Evolutionary conservation across 2,113 vertebrate genomes (phyloP).

Genomic region (Probosciger aterrimus): DNA sequence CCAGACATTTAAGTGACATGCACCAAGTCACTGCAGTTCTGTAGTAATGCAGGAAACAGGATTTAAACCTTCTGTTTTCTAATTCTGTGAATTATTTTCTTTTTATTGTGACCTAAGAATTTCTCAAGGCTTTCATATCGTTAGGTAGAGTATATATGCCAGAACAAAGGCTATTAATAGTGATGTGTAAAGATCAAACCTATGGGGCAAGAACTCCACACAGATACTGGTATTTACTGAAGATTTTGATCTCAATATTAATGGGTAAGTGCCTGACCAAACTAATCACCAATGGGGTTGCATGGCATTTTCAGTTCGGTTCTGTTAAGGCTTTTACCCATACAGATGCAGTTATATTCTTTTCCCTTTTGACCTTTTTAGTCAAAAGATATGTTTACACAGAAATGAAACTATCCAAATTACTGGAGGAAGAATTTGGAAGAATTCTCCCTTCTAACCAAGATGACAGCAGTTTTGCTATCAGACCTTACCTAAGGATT

Average conservation of each 20-base stretch:
- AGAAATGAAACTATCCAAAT: neutral
- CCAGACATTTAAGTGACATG: neutral
- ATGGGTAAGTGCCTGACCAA: neutral
- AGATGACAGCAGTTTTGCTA: neutral
- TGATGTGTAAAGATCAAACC: neutral
- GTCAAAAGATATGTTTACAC: neutral
- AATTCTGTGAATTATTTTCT: neutral
- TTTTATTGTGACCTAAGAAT: neutral
- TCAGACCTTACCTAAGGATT: neutral
- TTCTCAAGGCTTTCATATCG: neutral
- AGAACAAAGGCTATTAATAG: neutral
- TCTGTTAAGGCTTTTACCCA: neutral
- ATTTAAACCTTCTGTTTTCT: neutral
- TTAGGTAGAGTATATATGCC: neutral
- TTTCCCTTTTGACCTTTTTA: neutral
- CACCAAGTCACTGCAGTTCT: neutral
- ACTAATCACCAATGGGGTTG: neutral
- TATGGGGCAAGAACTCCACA: neutral
- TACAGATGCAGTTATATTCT: neutral
- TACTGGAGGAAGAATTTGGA: neutral
- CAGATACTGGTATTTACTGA: neutral
- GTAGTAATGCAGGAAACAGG: neutral
- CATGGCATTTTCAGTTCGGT: neutral
- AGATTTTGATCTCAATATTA: neutral
- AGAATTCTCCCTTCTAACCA: neutral